Conservation (phyloP, 2,797 vertebrate species). For the Percopsis omiscomaycus region DNA sequence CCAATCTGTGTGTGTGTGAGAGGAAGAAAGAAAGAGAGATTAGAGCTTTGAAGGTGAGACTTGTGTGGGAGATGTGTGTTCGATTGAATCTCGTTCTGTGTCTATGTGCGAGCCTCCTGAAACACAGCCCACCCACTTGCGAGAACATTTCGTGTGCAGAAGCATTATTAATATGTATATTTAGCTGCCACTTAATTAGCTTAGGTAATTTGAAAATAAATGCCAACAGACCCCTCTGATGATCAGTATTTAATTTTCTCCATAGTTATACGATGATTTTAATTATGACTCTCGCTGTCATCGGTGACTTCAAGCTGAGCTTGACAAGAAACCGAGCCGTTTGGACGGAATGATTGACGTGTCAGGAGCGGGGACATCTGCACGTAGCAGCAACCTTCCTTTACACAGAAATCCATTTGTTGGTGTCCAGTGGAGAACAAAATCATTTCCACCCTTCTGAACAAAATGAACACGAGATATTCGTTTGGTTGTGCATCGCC, state of each 20-base stretch:
- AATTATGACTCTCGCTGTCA: slow-evolving; percentile 17
- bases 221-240: slow-evolving; percentile 16
- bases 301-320: not conserved
- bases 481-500: no score
- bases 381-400: not conserved
- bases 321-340: slow-evolving; percentile 20
- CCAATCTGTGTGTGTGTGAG: slow-evolving; percentile 6
- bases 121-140: slow-evolving; percentile 21
- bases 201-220: slow-evolving; percentile 35
- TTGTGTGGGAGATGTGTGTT: slow-evolving; percentile 6
- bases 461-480: no score
- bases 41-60: slow-evolving; percentile 30
- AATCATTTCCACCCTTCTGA: no score
- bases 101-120: slow-evolving; percentile 13
- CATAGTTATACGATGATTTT: slow-evolving; percentile 7
- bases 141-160: slow-evolving; percentile 29
- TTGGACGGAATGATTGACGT: slow-evolving; percentile 4
- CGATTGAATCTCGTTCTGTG: slow-evolving; percentile 8
- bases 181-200: slow-evolving; percentile 36
- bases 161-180: slow-evolving; percentile 46
- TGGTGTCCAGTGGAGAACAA: no score
- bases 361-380: slow-evolving; percentile 9
- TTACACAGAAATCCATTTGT: no score
- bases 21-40: not conserved
- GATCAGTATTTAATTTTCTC: slow-evolving; percentile 16